Conservation (phyloP, 1,140 invertebrate genomes). For the Leptinotarsa lineolata region DNA sequence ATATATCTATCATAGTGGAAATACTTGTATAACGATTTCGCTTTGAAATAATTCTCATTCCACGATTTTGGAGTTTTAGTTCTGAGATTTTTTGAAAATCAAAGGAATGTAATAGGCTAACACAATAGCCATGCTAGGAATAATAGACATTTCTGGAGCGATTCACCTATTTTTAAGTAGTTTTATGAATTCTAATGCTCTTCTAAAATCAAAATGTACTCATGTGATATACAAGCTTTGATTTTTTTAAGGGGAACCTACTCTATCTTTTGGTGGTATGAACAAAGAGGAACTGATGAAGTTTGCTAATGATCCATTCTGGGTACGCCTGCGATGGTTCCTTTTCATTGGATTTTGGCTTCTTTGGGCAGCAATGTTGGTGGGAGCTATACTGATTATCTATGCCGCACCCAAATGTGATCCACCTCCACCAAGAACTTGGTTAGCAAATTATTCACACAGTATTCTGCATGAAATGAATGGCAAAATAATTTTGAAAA, state of each 20-base stretch:
- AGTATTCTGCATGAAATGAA: neutral
- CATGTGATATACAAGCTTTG: no score
- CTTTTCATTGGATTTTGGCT: conserved; percentile 87
- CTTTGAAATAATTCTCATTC: no score
- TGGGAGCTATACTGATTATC: conserved; percentile 82
- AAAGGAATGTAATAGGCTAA: no score
- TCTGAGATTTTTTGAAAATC: no score
- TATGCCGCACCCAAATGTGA: conserved; percentile 82
- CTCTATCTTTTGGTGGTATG: conserved; percentile 74
- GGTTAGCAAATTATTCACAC: conserved; percentile 57
- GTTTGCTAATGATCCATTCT: conserved; percentile 90
- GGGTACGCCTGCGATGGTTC: conserved; percentile 82
- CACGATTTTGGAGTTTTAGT: no score
- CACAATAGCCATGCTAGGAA: neutral
- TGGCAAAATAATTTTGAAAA: no score
- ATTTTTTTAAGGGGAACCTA: conserved; percentile 51
- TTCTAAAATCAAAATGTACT: neutral
- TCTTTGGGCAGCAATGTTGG: conserved; percentile 83
- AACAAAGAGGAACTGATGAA: conserved; percentile 91
- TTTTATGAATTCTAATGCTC: neutral
- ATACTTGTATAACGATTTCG: no score
- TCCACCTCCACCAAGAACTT: conserved; percentile 67
- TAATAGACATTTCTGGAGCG: neutral
- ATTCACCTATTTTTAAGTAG: neutral
- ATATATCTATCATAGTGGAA: no score